Conservation (phyloP, 2,113 vertebrate species). For the Camelus dromedarius region DNA sequence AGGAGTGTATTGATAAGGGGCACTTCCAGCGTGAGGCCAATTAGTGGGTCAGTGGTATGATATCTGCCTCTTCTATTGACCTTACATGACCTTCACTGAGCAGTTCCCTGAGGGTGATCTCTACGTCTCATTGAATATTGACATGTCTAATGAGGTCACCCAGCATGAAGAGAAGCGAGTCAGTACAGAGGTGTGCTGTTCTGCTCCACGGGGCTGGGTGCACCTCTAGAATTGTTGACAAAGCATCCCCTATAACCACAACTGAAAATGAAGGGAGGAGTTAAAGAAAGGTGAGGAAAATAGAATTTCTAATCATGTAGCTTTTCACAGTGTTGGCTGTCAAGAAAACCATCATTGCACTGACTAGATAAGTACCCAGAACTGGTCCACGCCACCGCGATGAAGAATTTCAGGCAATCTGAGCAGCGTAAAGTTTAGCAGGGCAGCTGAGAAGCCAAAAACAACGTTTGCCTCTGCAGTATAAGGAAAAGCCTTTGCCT, state of each 20-base stretch:
- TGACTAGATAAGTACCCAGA: background rate
- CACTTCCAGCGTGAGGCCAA: background rate
- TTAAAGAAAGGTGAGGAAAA: background rate
- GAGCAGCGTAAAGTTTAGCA: background rate
- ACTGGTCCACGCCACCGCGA: background rate
- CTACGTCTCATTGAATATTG: conserved; percentile 45
- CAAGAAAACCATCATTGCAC: background rate
- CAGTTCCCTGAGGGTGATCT: conserved; percentile 9
- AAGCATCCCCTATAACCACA: background rate
- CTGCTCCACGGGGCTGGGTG: background rate
- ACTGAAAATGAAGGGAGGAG: background rate
- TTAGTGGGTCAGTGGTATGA: conserved; percentile 12
- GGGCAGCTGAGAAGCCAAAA: background rate
- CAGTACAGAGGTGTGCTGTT: background rate
- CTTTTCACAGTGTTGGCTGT: background rate
- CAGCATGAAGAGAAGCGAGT: background rate
- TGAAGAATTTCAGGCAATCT: background rate
- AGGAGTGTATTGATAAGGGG: background rate
- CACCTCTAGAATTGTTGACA: background rate
- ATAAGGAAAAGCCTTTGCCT: background rate
- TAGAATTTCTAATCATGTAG: background rate
- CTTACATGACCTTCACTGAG: conserved; percentile 8
- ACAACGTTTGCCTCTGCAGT: background rate
- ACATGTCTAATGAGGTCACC: conserved; percentile 15
- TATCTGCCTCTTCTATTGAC: background rate